A percentile compares a stretch with the other conserved stretches of the same genome.
Evolutionary conservation across 2,113 vertebrate genomes (phyloP).

Genomic region (Odocoileus hemionus): DNA sequence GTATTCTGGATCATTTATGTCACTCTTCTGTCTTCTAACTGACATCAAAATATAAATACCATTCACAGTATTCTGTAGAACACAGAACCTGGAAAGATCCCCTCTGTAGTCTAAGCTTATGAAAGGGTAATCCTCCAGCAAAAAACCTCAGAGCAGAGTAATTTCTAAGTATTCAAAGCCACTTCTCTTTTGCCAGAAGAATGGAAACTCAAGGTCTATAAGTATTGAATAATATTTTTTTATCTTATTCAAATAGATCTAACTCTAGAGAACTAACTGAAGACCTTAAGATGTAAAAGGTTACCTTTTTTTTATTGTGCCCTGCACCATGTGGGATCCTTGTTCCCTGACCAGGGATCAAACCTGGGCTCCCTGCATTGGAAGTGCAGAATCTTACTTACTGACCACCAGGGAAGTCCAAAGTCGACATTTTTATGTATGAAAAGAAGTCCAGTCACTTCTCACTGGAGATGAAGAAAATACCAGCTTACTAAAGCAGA

Average conservation of each 20-base stretch:
- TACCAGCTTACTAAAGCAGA: not conserved
- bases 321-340: not conserved
- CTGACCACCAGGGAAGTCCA: accelerated
- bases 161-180: not conserved
- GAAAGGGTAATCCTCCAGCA: not conserved
- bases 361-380: not conserved
- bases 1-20: not conserved
- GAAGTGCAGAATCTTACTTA: not conserved
- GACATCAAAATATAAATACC: not conserved
- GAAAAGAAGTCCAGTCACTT: not conserved
- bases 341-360: not conserved
- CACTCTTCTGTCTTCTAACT: not conserved
- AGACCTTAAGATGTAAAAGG: not conserved
- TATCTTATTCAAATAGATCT: not conserved
- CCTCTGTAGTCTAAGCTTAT: not conserved
- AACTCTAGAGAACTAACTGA: conserved; percentile 10
- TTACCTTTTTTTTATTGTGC: not conserved
- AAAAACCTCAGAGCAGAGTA: not conserved
- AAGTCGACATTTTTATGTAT: not conserved
- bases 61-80: not conserved
- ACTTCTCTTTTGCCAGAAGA: conserved; percentile 18
- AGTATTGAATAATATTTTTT: not conserved
- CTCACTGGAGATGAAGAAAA: not conserved
- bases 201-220: not conserved
- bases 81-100: not conserved